These are phyloP conservation scores for Montifringilla adamsi DNA, from an alignment of 2,113 vertebrate species.

Conservation along the genomic window DNA sequence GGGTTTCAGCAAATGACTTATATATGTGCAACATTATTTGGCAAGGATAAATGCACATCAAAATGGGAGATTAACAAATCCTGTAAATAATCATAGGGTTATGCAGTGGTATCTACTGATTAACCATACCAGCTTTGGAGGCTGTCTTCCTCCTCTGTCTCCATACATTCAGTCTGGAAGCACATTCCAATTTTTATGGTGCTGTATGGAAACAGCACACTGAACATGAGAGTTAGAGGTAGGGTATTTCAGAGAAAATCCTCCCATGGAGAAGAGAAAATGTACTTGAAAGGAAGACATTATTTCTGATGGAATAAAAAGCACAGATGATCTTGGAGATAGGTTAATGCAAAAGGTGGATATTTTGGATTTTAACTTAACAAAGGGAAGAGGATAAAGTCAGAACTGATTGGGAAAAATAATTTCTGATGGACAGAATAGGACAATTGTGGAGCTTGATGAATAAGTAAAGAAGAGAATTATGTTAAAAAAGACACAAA, in stretches of 20 bases:
- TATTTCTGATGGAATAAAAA: not conserved
- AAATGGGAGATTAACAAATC: not conserved
- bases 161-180: not conserved
- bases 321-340: not conserved
- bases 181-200: not conserved
- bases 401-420: not conserved
- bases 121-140: not conserved
- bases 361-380: not conserved
- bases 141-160: not conserved
- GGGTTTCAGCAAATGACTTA: not conserved
- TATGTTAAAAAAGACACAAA: not conserved
- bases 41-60: not conserved
- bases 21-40: not conserved
- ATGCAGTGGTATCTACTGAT: not conserved
- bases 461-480: not conserved
- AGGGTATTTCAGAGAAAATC: not conserved
- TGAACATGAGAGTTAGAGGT: not conserved
- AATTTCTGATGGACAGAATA: not conserved
- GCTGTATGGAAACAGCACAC: not conserved
- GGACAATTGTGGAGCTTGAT: not conserved
- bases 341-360: not conserved
- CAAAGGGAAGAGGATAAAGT: not conserved
- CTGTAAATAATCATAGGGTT: not conserved
- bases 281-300: not conserved
- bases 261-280: not conserved